Evolutionary conservation across 2,113 vertebrate species (phyloP).

Genomic region (Prolemur simus): DNA sequence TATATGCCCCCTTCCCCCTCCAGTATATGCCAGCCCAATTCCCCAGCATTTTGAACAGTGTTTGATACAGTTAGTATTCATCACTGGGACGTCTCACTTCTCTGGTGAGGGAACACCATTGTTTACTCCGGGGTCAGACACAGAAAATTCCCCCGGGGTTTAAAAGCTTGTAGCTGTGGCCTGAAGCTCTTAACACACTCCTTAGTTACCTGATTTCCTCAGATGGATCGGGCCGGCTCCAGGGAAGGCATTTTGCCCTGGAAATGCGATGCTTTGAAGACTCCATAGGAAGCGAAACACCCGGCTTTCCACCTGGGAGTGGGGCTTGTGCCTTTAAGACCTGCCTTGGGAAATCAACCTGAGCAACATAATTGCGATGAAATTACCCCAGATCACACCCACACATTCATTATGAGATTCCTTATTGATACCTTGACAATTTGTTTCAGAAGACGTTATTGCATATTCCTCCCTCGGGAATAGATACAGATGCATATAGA

Average conservation of each 20-base stretch:
- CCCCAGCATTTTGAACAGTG: background rate
- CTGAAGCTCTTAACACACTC: background rate
- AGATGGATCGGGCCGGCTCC: background rate
- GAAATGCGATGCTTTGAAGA: conserved; percentile 54
- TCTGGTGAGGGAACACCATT: background rate
- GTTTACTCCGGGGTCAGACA: conserved; percentile 2
- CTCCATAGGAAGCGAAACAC: conserved; percentile 59
- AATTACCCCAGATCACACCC: conserved; percentile 77
- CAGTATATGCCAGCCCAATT: background rate
- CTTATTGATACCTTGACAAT: conserved; percentile 80
- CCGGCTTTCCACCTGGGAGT: conserved; percentile 66
- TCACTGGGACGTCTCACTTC: background rate
- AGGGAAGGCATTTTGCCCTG: conserved; percentile 49
- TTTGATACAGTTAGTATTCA: background rate
- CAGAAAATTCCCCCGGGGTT: background rate
- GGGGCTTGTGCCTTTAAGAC: conserved; percentile 73
- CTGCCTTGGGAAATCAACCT: conserved; percentile 77
- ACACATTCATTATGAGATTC: conserved; percentile 78
- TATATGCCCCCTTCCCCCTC: too few species aligned
- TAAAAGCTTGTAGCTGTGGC: background rate
- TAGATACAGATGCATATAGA: conserved; percentile 68
- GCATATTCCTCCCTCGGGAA: conserved; percentile 73
- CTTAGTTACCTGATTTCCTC: background rate
- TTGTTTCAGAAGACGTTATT: conserved; percentile 75
- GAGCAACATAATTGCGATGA: conserved; percentile 72